Evolutionary conservation across 2,113 vertebrate genomes (phyloP).

Genomic region (Myodes glareolus): DNA sequence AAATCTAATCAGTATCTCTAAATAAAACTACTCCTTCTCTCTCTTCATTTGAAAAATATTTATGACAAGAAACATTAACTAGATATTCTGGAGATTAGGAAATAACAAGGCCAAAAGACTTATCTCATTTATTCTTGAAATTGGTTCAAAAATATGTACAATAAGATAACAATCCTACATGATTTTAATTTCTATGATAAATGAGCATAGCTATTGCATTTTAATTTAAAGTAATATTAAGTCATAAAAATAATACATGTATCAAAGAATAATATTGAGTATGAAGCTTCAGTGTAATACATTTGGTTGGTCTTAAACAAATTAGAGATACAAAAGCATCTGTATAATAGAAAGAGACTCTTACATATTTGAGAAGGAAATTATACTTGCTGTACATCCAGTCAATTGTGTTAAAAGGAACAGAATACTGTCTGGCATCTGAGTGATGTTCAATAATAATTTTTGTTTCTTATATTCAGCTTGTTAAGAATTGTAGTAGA

Average conservation of each 20-base stretch:
- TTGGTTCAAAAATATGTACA: background rate
- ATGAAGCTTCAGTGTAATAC: background rate
- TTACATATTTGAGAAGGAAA: background rate
- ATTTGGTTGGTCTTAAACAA: background rate
- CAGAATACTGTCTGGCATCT: background rate
- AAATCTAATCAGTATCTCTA: background rate
- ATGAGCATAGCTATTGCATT: background rate
- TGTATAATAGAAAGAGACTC: background rate
- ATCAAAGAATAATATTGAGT: background rate
- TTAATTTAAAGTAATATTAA: slow-evolving; percentile 12
- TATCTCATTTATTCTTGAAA: background rate
- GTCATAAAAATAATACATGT: background rate
- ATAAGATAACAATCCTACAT: background rate
- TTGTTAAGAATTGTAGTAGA: background rate
- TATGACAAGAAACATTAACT: background rate
- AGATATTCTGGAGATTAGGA: background rate
- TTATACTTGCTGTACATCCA: accelerated
- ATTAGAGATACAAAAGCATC: background rate
- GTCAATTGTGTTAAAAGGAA: background rate
- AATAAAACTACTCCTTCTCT: background rate
- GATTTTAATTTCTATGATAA: background rate
- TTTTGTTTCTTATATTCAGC: background rate
- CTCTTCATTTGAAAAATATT: background rate
- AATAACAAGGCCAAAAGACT: too few relatives aligned
- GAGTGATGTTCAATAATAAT: accelerated